phyloP scores from a whole-genome alignment of 2,113 vertebrate genomes.

The Nyctereutes procyonoides region DNA sequence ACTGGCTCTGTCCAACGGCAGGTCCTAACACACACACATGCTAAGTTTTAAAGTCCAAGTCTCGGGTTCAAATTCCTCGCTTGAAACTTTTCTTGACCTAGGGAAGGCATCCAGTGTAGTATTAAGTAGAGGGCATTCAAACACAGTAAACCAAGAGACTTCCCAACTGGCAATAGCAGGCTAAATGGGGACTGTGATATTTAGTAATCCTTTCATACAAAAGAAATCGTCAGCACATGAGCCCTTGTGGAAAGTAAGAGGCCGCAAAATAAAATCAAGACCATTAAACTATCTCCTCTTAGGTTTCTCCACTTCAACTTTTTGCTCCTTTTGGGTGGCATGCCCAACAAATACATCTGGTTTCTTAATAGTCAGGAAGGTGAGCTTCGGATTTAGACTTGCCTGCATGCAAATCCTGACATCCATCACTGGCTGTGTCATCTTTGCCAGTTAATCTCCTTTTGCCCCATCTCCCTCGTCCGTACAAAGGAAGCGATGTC shows the following conservation, averaged over 20 bases:
- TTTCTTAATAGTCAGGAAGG: neutral
- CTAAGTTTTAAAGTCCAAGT: neutral
- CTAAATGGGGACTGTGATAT: neutral
- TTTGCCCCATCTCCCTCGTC: neutral
- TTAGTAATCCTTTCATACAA: neutral
- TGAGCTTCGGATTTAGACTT: neutral
- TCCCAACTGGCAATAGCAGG: neutral
- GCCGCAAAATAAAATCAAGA: neutral
- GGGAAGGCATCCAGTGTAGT: neutral
- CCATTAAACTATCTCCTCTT: neutral
- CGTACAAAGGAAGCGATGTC: neutral
- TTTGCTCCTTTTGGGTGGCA: neutral
- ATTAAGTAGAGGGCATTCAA: neutral
- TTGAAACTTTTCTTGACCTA: neutral
- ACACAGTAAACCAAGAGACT: constrained; percentile 19
- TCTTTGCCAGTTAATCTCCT: neutral
- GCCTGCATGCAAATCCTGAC: neutral
- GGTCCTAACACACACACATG: neutral
- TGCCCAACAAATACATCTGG: too few relatives aligned
- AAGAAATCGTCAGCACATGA: neutral
- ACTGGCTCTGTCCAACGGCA: neutral
- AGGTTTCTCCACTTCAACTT: neutral
- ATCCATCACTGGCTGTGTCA: neutral
- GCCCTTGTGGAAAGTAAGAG: neutral
- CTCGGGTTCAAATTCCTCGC: neutral